Conservation (phyloP, 1,140 invertebrate genomes). For the Pseudomyrmex pallidus region DNA sequence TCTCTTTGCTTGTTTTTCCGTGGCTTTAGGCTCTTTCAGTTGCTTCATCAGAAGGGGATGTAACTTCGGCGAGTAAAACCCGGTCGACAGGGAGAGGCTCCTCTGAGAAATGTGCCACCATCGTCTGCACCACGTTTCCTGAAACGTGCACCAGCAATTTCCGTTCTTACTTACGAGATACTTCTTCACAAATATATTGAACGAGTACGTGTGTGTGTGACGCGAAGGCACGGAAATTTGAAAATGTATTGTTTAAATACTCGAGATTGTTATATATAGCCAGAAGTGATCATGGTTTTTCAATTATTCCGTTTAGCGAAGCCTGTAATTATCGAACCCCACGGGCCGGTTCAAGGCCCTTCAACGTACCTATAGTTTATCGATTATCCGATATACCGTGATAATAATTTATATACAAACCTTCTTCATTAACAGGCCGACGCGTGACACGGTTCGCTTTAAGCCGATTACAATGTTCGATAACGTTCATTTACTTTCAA, state of each 20-base stretch:
- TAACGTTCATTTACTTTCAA: background rate
- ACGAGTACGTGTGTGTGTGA: background rate
- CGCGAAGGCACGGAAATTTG: background rate
- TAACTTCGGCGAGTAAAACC: conserved; percentile 76
- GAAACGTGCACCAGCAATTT: conserved; percentile 52
- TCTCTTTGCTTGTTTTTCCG: conserved; percentile 65
- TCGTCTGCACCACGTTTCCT: conserved; percentile 84
- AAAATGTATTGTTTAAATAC: conserved; percentile 8
- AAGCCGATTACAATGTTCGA: conserved; percentile 9
- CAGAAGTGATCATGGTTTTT: background rate
- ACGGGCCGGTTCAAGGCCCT: background rate
- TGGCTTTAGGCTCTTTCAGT: conserved; percentile 54
- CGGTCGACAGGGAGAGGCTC: conserved; percentile 76
- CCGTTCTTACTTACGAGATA: background rate
- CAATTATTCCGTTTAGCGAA: conserved; percentile 20
- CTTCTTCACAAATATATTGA: background rate
- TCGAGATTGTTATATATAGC: background rate
- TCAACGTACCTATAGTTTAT: background rate
- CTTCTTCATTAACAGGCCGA: background rate
- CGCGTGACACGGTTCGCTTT: conserved; percentile 10
- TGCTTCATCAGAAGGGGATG: conserved; percentile 77
- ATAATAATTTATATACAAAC: conserved; percentile 37
- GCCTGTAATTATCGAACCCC: background rate
- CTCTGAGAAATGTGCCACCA: conserved; percentile 82
- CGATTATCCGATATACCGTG: conserved; percentile 30